Percentiles rank a stretch among this genome's conserved stretches.
Conservation (phyloP, 2,888 invertebrate genomes). For the Mythimna impura region DNA sequence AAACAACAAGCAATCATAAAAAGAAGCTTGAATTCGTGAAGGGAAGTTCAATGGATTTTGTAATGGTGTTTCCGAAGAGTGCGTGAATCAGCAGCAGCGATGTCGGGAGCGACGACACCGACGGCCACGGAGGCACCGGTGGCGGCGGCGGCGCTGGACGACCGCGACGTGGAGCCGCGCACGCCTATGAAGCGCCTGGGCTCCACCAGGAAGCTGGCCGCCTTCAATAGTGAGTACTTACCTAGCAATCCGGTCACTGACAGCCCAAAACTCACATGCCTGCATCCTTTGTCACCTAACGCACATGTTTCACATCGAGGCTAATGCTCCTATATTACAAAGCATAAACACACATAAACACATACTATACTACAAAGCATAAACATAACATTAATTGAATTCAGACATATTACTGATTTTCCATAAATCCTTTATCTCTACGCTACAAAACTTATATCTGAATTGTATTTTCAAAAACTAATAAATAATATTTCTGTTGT, state of each 20-base stretch:
- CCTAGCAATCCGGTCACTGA: too few species aligned
- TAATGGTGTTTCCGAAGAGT: conserved; percentile 47
- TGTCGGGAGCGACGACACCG: conserved; percentile 92
- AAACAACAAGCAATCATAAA: background rate
- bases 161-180: conserved; percentile 94
- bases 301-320: background rate
- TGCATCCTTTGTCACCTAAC: background rate
- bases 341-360: background rate
- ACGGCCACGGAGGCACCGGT: conserved; percentile 91
- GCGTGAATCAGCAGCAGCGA: conserved; percentile 48
- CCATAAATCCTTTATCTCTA: background rate
- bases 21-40: conserved; percentile 7
- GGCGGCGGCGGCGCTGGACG: conserved; percentile 93
- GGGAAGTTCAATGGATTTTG: conserved; percentile 5
- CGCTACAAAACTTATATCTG: too few species aligned
- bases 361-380: background rate
- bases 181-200: conserved; percentile 95
- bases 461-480: too few species aligned
- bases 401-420: conserved; percentile 9
- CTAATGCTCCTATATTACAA: background rate
- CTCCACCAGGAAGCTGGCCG: conserved; percentile 94
- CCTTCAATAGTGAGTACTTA: conserved; percentile 93
- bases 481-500: too few species aligned
- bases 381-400: background rate
- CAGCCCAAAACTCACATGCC: too few species aligned